These are phyloP conservation scores for Pemphredon lugubris DNA, from an alignment of 2,888 invertebrate species.

Conservation along the genomic window DNA sequence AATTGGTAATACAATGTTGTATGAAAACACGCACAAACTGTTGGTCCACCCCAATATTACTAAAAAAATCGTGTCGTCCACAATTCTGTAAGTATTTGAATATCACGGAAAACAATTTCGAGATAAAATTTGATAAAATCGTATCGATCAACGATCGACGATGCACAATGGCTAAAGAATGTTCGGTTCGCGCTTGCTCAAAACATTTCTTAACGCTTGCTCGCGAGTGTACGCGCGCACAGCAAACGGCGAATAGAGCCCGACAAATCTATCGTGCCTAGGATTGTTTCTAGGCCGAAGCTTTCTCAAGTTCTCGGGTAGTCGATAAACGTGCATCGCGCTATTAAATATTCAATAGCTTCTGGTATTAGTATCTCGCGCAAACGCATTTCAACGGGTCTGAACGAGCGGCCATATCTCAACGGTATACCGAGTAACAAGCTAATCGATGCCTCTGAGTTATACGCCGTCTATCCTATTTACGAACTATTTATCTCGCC, in stretches of 20 bases:
- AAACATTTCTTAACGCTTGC: too few relatives aligned
- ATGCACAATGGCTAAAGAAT: too few relatives aligned
- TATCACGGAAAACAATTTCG: too few relatives aligned
- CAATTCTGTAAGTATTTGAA: too few relatives aligned
- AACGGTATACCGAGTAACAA: slow-evolving; percentile 43
- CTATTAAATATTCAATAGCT: slow-evolving; percentile 56
- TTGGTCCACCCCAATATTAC: too few relatives aligned
- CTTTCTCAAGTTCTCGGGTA: slow-evolving; percentile 24
- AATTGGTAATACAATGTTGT: too few relatives aligned
- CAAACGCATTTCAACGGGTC: slow-evolving; percentile 48
- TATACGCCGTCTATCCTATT: slow-evolving; percentile 50
- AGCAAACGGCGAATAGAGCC: background rate
- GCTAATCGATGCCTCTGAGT: slow-evolving; percentile 55
- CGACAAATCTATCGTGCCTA: background rate
- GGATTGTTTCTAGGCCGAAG: slow-evolving; percentile 13
- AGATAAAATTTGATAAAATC: too few relatives aligned
- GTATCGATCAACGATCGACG: too few relatives aligned
- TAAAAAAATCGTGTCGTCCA: too few relatives aligned
- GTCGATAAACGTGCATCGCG: slow-evolving; percentile 21
- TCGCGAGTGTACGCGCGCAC: too few relatives aligned
- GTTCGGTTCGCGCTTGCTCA: too few relatives aligned
- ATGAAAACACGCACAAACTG: too few relatives aligned
- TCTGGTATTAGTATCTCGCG: slow-evolving; percentile 22
- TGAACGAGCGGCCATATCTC: slow-evolving; percentile 45
- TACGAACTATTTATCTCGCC: slow-evolving; percentile 57